Conservation (phyloP, 2,113 vertebrate genomes). For the Pseudopipra pipra region DNA sequence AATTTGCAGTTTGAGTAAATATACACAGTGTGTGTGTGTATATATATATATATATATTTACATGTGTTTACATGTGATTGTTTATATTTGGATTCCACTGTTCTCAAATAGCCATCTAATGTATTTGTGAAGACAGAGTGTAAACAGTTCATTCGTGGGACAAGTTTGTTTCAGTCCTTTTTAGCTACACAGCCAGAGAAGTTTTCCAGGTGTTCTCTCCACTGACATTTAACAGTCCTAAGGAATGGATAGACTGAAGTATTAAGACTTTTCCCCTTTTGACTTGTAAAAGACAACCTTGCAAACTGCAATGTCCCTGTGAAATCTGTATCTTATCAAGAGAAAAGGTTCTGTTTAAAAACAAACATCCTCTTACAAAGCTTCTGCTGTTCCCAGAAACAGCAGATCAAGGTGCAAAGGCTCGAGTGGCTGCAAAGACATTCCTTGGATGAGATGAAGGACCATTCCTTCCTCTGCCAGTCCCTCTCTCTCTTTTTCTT, state of each 20-base stretch:
- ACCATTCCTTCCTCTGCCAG: background rate
- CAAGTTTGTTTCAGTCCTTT: background rate
- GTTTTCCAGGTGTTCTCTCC: background rate
- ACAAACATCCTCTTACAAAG: background rate
- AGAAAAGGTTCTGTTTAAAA: background rate
- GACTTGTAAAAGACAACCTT: background rate
- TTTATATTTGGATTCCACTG: background rate
- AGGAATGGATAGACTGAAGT: background rate
- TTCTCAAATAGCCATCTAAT: background rate
- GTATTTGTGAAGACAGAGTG: background rate
- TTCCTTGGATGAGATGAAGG: background rate
- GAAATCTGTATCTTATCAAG: background rate
- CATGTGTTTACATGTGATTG: background rate
- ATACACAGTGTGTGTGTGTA: background rate
- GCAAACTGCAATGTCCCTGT: background rate
- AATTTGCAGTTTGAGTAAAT: conserved; percentile 11
- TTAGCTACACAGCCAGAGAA: background rate
- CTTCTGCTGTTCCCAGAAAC: background rate
- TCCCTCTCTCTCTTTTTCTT: background rate
- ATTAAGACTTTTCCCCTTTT: background rate
- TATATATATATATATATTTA: background rate
- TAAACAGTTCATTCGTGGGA: background rate
- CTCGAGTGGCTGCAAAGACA: rapidly evolving
- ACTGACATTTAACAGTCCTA: background rate
- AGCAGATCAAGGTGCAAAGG: background rate